Conservation (phyloP, 2,797 vertebrate genomes). For the Crocodylus rhombifer region DNA sequence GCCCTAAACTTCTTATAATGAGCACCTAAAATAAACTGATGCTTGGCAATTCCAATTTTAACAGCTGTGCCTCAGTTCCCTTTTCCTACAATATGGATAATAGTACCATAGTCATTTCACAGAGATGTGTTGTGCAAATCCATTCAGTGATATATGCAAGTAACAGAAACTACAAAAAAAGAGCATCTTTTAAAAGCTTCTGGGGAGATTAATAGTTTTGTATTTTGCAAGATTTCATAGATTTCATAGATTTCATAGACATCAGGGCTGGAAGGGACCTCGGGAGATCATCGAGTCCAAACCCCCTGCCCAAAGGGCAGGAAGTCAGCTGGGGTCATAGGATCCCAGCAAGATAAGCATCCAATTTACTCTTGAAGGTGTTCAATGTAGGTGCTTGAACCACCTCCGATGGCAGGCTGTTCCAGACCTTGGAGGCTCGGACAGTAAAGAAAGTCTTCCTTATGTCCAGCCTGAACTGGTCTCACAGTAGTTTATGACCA, state of each 20-base stretch:
- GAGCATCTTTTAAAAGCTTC: neutral
- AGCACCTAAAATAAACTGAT: neutral
- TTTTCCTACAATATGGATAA: neutral
- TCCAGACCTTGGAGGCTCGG: too few relatives aligned
- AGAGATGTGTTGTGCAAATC: neutral
- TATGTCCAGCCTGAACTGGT: too few relatives aligned
- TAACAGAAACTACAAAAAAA: neutral
- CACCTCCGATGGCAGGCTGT: too few relatives aligned
- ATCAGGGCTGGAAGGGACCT: too few relatives aligned
- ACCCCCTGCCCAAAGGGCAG: too few relatives aligned
- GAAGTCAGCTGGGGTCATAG: too few relatives aligned
- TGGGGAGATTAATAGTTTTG: conserved; percentile 32
- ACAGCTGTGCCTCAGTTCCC: neutral
- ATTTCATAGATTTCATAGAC: neutral
- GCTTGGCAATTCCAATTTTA: conserved; percentile 1
- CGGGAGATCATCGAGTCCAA: too few relatives aligned
- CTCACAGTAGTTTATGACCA: too few relatives aligned
- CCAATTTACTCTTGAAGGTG: too few relatives aligned
- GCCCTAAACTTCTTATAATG: conserved; percentile 23
- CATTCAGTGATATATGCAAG: conserved; percentile 12
- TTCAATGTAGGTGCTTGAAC: too few relatives aligned
- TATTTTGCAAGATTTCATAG: neutral
- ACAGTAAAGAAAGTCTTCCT: too few relatives aligned
- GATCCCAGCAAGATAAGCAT: too few relatives aligned
- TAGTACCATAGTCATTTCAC: neutral